Conservation (phyloP, 2,113 vertebrate species). For the Pseudorasbora parva region DNA sequence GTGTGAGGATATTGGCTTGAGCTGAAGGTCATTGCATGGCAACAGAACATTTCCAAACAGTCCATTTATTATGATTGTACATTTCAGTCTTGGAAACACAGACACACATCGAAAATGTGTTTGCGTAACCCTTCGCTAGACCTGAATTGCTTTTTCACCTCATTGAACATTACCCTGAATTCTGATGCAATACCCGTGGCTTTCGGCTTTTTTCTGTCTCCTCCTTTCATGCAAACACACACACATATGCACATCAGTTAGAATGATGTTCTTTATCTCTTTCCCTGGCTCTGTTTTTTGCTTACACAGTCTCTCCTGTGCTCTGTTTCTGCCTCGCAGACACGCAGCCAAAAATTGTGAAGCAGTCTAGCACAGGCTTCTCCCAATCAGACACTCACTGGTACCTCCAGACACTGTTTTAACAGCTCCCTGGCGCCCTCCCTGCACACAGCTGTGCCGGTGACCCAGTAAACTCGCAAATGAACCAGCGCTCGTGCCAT, state of each 20-base stretch:
- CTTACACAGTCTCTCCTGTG: conserved; percentile 7
- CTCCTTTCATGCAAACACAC: conserved; percentile 3
- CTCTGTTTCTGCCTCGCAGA: neutral
- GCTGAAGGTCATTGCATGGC: neutral
- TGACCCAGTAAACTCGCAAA: conserved; percentile 80
- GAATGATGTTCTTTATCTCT: conserved; percentile 2
- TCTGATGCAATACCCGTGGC: conserved; percentile 64
- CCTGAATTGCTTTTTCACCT: conserved; percentile 49
- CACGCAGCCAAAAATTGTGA: conserved; percentile 70
- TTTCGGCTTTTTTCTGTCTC: conserved; percentile 21
- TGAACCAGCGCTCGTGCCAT: conserved; percentile 69
- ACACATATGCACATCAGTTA: conserved; percentile 14
- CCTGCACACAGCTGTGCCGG: conserved; percentile 66
- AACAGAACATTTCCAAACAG: conserved; percentile 24
- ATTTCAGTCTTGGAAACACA: conserved; percentile 32
- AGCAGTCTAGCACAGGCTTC: conserved; percentile 67
- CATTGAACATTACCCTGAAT: conserved; percentile 63
- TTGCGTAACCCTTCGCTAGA: conserved; percentile 38
- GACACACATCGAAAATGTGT: conserved; percentile 26
- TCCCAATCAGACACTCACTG: conserved; percentile 74
- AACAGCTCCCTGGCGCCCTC: conserved; percentile 71
- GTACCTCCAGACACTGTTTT: conserved; percentile 73
- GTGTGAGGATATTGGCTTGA: conserved; percentile 1
- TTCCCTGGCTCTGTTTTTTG: conserved; percentile 45
- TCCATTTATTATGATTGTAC: conserved; percentile 18